These are phyloP conservation scores for Drosophila paucipuncta DNA, from an alignment of 2,888 invertebrate species.

Conservation along the genomic window DNA sequence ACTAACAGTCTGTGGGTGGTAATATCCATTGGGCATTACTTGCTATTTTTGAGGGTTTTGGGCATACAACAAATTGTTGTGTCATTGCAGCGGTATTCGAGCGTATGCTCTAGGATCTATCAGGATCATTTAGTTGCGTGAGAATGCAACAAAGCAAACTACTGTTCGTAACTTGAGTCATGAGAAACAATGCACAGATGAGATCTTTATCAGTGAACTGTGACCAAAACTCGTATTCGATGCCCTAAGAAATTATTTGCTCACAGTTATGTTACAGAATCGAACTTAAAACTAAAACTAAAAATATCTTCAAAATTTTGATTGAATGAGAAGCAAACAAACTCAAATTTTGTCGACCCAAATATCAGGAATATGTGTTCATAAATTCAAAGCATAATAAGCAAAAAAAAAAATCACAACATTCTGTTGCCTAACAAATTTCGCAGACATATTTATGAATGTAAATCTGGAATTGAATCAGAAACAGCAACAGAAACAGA, in stretches of 20 bases:
- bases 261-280: constrained; percentile 4
- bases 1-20: constrained; percentile 61
- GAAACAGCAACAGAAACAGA: constrained; percentile 30
- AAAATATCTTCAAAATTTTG: not conserved
- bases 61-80: constrained; percentile 45
- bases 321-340: not conserved
- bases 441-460: constrained; percentile 53
- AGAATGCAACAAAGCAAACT: constrained; percentile 47
- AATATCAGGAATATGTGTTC: constrained; percentile 40
- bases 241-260: not conserved
- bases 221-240: not conserved
- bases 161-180: constrained; percentile 1
- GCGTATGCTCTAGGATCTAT: constrained; percentile 36
- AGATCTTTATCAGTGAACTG: constrained; percentile 30
- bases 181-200: constrained; percentile 29
- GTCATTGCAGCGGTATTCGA: constrained; percentile 60
- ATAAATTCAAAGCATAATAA: constrained; percentile 47
- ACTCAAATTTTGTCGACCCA: constrained; percentile 51
- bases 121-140: constrained; percentile 60
- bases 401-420: constrained; percentile 44
- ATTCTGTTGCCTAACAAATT: constrained; percentile 56
- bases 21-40: constrained; percentile 46
- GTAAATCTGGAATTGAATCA: constrained; percentile 14
- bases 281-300: not conserved
- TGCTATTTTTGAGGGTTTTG: constrained; percentile 35